Percentiles rank a stretch among this genome's conserved stretches.
phyloP scores from a whole-genome alignment of 2,797 vertebrate genomes.

The Brachyalestes nurse region DNA sequence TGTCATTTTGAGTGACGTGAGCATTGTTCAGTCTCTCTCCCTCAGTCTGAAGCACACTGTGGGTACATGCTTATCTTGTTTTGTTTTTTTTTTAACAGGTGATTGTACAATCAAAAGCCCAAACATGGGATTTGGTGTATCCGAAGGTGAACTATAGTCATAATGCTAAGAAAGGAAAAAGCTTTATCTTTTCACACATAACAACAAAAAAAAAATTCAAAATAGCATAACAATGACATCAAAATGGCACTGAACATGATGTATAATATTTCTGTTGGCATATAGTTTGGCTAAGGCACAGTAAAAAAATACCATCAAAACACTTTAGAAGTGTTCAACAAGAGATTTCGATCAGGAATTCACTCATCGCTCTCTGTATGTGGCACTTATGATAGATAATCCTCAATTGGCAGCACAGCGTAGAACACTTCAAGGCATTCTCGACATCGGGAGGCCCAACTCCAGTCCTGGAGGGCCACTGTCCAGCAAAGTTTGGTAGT shows the following conservation, averaged over 20 bases:
- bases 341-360: too few species aligned
- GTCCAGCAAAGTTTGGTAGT: too few species aligned
- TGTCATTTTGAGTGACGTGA: not conserved
- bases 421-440: not conserved
- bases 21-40: not conserved
- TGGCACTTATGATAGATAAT: not conserved
- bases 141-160: not conserved
- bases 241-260: not conserved
- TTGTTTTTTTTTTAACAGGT: not conserved
- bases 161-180: not conserved
- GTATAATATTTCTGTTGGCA: not conserved
- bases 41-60: not conserved
- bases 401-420: not conserved
- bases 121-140: not conserved
- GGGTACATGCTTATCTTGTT: not conserved
- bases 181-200: not conserved
- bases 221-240: not conserved
- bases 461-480: too few species aligned
- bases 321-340: not conserved
- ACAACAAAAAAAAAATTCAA: too few species aligned
- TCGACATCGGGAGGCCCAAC: too few species aligned
- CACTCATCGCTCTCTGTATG: not conserved
- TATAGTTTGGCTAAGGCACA: not conserved
- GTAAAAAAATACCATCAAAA: not conserved
- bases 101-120: not conserved